These are phyloP conservation scores for Trichopria drosophilae DNA, from an alignment of 2,888 invertebrate genomes.

Conservation along the genomic window DNA sequence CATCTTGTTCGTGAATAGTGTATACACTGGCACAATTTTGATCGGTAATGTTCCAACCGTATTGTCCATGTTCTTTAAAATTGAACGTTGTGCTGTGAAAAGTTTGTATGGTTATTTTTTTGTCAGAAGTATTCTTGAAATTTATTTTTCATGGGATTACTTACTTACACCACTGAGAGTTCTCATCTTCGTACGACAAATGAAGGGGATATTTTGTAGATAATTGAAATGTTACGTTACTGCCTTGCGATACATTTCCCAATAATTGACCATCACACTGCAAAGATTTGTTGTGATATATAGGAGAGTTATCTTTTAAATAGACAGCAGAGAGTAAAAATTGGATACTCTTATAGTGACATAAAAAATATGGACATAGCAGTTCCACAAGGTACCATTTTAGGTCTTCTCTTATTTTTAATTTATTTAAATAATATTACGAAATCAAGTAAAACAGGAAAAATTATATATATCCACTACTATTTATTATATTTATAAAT, in stretches of 20 bases:
- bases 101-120: no score
- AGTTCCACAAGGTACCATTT: no score
- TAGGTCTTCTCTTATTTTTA: no score
- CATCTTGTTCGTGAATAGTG: conserved; percentile 41
- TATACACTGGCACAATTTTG: conserved; percentile 45
- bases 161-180: conserved; percentile 45
- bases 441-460: no score
- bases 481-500: no score
- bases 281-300: conserved; percentile 29
- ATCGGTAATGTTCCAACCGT: conserved; percentile 54
- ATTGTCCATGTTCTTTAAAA: conserved; percentile 56
- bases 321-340: no score
- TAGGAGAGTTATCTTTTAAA: no score
- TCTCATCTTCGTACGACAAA: conserved; percentile 42
- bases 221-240: conserved; percentile 44
- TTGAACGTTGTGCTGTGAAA: conserved; percentile 43
- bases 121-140: no score
- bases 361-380: no score
- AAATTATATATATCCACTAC: no score
- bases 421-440: no score
- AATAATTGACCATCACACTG: conserved; percentile 48
- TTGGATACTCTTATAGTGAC: no score
- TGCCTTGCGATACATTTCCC: conserved; percentile 39
- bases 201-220: conserved; percentile 49
- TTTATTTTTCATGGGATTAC: conserved; percentile 34